Evolutionary conservation across 2,113 vertebrate species (phyloP), one percentile per base, ranked within the genome.

Genomic region (Planiliza haematocheilus): DNA sequence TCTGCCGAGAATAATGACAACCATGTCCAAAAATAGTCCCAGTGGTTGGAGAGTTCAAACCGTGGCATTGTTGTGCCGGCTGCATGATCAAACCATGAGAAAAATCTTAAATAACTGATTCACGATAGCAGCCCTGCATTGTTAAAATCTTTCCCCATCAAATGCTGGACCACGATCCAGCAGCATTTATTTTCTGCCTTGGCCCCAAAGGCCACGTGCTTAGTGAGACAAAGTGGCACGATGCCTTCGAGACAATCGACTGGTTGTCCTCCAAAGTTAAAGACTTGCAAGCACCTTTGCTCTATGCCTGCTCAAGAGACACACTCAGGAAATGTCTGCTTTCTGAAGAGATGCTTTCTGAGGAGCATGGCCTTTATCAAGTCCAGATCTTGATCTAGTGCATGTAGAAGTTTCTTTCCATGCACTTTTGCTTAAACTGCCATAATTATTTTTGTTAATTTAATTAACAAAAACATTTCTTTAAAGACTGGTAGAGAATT

Each of bases 11-110:
- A 58, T 43, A 30, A 45, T 78, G 53, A 69, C 69, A 82, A 49
- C 20, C 67, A 60, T 24, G 18, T 81, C 63, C 50, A 67, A 79
- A 89, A 78, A 83, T 63, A 82, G 61, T 57, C 58, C 30, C 34
- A 64, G 18, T 36, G 24, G 41, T 46, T 70, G 34, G 17, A 30
- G 43, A 50, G 62, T 56, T 75, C 45, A 51, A 55, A 62, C 6
- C 20, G 39, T 46, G 45, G 42, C 51, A 49, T 34, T 50, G 13
- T 61, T 58, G 18, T 21, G 13, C 39, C n/a, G 34, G n/a, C 37
- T 51, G 49, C 46, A 45, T 59, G 42, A 42, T 57, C 17, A 58
- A 51, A 55, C 65, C 64, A 60, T 46, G 21, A 56, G 18, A 12
- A 45, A 10, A 43, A 24, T 60, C 17, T 64, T 59, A 73, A 82